These are phyloP conservation scores for Peromyscus aztecus DNA, from an alignment of 2,797 vertebrate species.

Conservation along the genomic window DNA sequence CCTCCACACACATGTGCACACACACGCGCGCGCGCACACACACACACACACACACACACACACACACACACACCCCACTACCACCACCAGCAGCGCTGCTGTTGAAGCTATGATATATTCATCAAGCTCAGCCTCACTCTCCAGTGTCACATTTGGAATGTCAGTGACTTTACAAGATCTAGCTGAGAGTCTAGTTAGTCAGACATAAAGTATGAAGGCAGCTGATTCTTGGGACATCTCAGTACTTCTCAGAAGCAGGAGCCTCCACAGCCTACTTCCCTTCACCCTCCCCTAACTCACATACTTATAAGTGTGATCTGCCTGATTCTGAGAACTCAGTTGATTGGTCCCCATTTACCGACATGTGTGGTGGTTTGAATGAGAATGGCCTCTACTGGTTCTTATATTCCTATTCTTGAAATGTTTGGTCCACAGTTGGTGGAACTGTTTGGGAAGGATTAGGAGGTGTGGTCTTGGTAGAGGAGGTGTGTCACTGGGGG, in stretches of 20 bases:
- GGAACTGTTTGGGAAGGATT: not conserved
- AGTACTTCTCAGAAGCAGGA: conserved; percentile 69
- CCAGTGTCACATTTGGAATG: not conserved
- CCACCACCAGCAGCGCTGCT: not conserved
- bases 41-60: too few species aligned
- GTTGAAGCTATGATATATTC: not conserved
- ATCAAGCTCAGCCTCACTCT: not conserved
- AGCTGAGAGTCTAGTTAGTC: conserved; percentile 19
- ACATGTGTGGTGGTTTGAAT: not conserved
- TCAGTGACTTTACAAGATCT: not conserved
- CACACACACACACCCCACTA: too few species aligned
- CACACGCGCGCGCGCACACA: too few species aligned
- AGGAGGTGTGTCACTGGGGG: not conserved
- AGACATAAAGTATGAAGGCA: not conserved
- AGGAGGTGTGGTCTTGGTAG: not conserved
- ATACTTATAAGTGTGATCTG: not conserved
- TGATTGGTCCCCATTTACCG: not conserved
- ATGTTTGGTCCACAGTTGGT: not conserved
- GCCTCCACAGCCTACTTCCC: not conserved
- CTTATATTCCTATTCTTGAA: not conserved
- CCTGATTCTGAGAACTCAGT: conserved; percentile 55
- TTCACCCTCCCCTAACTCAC: not conserved
- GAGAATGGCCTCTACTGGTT: not conserved
- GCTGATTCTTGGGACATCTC: not conserved
- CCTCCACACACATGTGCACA: not conserved